Evolutionary conservation across 2,797 vertebrate species (phyloP), one percentile per base, ranked within the genome.

Genomic region (Babyrousa celebensis): DNA sequence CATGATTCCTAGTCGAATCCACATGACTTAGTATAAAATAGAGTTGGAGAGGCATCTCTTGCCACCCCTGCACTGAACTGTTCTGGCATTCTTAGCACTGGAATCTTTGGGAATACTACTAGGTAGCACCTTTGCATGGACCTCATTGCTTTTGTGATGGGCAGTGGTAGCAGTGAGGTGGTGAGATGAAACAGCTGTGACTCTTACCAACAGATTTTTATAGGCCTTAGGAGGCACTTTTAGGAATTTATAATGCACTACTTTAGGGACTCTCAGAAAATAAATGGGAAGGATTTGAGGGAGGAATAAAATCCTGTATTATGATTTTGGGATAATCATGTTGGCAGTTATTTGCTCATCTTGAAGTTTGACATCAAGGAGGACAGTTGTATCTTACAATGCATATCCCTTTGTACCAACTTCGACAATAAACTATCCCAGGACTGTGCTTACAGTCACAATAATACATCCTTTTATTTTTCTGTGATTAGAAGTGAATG

Each of bases 401-500:
- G 40, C 27, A 56, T 16, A 74, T 74, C 7, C 9, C 36, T 79
- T 77, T 65, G 8, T 56, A 23, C 8, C 43, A 72, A 21, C 20
- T 60, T 43, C 58, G 27, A n/a, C 36, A 52, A 36, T 36, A 71
- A 63, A 65, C 18, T 16, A 0, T 80, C 25, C 40, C 56, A 9
- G 67, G 48, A n/a, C 8, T 58, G 29, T 52, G 17, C 23, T 27
- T 78, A 27, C 17, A 91, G 36, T 87, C 9, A 3, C 16, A 80
- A 12, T 62, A 70, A 54, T 75, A 25, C 14, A 36, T 60, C 62
- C 58, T 36, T 92, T 63, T 40, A 32, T 89, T 72, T 12, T 1
- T 88, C 36, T 67, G 16, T 85, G 58, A 89, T 65, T 71, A 85
- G 85, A 67, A 93, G 62, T 93, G 48, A 79, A 72, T 32, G 32